Conservation (phyloP, 1,140 invertebrate genomes). For the Stegodyphus mimosarum region DNA sequence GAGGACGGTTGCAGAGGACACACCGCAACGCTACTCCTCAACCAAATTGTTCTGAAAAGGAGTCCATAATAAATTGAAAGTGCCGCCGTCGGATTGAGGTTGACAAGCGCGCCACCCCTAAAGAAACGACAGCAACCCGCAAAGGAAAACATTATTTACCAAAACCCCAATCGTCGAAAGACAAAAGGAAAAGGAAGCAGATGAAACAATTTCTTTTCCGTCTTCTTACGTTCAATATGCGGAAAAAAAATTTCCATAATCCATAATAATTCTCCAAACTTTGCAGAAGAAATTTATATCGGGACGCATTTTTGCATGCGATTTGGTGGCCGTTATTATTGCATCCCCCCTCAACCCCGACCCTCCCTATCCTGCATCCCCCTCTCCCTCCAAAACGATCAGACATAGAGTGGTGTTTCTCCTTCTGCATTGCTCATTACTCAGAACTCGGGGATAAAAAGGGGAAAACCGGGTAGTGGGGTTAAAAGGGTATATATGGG, state of each 20-base stretch:
- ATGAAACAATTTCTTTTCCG: conserved; percentile 49
- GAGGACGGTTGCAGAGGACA: neutral
- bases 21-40: neutral
- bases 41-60: conserved; percentile 29
- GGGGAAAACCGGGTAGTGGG: conserved; percentile 4
- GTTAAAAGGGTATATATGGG: conserved; percentile 38
- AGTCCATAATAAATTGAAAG: conserved; percentile 54
- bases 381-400: conserved; percentile 11
- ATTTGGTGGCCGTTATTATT: conserved; percentile 57
- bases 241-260: conserved; percentile 60
- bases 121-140: neutral
- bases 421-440: conserved; percentile 2
- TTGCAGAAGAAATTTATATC: conserved; percentile 59
- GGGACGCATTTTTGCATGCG: conserved; percentile 54
- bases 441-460: conserved; percentile 35
- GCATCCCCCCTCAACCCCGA: neutral
- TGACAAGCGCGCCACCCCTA: conserved; percentile 17
- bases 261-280: conserved; percentile 61
- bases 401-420: conserved; percentile 32
- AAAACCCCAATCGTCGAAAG: conserved; percentile 33
- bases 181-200: conserved; percentile 30
- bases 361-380: neutral
- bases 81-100: conserved; percentile 23
- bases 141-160: conserved; percentile 57
- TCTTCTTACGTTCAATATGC: conserved; percentile 25